Base-by-base conservation (phyloP, 2,888 invertebrate genomes). In the Pollenia angustigena region DNA sequence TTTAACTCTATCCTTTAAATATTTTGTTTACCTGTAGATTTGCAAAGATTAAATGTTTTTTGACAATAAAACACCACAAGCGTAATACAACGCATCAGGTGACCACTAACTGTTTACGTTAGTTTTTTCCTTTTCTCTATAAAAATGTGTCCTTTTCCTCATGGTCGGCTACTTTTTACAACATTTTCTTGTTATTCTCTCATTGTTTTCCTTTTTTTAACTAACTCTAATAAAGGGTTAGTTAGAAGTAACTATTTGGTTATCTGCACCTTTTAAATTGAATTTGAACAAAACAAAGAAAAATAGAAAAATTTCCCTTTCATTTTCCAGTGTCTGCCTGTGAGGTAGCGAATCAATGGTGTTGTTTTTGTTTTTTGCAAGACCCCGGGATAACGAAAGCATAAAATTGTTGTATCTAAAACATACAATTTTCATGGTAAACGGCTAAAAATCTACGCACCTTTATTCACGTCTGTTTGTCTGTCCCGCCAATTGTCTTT, bases 341-440 rank as follows among this genome's bases (percentile, higher is more conserved):
- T 64, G 50, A 56, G 44, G 56, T 40, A 54, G 14, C 11, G 48
- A 12, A 32, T 16, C 32, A 6, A 32, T 32, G 32, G 32, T 32
- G 32, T 32, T 32, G 69, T 32, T 14, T 46, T 71, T 76, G 75
- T 62, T 52, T n/a, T 52, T 69, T 44, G 4, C 42, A n/a, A 69
- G 46, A 74, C 78, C 72, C 52, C 23, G 44, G 66, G 72, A 72
- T 56, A 83, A 78, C 48, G 48, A 84, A 76, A 80, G 82, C 85
- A 81, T 85, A 71, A 81, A 85, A 88, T 88, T 80, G 66, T 86
- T 87, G 85, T 85, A 81, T 76, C 46, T 69, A 71, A 81, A 87
- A 88, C 84, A 88, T 64, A 72, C 69, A 85, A 88, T 87, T 87
- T 85, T 48, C 69, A 87, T 66, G 81, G 80, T 78, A 58, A 54